A percentile compares a stretch with the other conserved stretches of the same genome.
These are phyloP conservation scores for Urocynchramus pylzowi DNA, from an alignment of 2,113 vertebrate genomes.

Conservation along the genomic window DNA sequence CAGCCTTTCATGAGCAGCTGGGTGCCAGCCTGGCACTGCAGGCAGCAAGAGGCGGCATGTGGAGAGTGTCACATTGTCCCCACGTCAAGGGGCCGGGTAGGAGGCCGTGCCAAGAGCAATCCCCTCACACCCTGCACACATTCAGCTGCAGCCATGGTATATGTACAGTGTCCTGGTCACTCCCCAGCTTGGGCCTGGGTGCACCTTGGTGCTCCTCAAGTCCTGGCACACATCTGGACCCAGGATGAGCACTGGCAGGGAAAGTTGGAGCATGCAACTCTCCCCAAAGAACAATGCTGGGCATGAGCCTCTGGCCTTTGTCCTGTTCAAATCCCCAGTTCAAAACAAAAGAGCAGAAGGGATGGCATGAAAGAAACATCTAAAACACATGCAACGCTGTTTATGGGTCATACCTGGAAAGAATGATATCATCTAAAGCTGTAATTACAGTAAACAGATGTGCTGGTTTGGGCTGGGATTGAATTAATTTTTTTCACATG, in stretches of 20 bases:
- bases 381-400: neutral
- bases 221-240: rapidly evolving
- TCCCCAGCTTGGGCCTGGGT: neutral
- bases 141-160: neutral
- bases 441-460: neutral
- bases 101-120: neutral
- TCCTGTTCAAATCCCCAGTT: neutral
- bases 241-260: neutral
- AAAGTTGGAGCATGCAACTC: neutral
- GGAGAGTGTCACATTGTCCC: neutral
- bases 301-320: neutral
- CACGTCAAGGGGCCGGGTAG: rapidly evolving
- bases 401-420: neutral
- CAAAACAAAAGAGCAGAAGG: neutral
- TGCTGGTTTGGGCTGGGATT: neutral
- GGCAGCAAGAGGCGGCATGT: neutral
- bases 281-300: neutral
- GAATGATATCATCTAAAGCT: neutral
- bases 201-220: neutral
- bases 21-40: neutral
- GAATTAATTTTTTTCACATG: neutral
- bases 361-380: neutral
- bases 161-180: neutral
- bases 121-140: neutral
- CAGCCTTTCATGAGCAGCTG: neutral